Base-by-base conservation (phyloP, 2,113 vertebrate genomes). In the Hylia prasina region DNA sequence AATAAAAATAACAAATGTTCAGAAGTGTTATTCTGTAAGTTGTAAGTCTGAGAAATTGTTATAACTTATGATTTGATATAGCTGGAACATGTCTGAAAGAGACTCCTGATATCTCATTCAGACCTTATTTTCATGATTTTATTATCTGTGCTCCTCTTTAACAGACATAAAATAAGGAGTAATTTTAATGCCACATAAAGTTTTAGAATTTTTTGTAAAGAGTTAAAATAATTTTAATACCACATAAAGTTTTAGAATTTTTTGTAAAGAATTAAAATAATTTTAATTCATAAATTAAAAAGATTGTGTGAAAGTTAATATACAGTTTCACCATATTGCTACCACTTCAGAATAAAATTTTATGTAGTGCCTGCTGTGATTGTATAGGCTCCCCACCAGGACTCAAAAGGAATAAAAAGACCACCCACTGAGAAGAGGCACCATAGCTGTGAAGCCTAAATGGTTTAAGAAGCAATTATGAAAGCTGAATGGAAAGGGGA, bases 381-480 rank as follows among this genome's bases (percentile, higher is more conserved):
- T 58, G 20, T 78, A 83, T 42, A 82, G 76, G 79, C 64, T 88
- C 47, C 92, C 94, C 58, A 83, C 45, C 21, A 86, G 40, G 50
- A 54, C 45, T 80, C 48, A 30, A 69, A 93, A 94, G 65, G 50
- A 54, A 79, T 90, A 76, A 82, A 95, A 93, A 8, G 58, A 51
- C 25, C 75, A 58, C 79, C 54, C 35, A 47, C 20, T 61, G 92
- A 71, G 82, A 92, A 85, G 31, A 88, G 31, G 42, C 61, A 69
- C 27, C 63, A 50, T 40, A 70, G 51, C 45, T 91, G 58, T 77
- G 85, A 92, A 93, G 66, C 66, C 71, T 88, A 57, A 82, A 53
- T 88, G 45, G 63, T 82, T 82, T 93, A 94, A 88, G 71, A 30
- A 93, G 42, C 66, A 86, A 82, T 90, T 86, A 86, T 33, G 48